These are phyloP conservation scores for Vidua chalybeata DNA, from an alignment of 2,113 vertebrate genomes.

Conservation along the genomic window DNA sequence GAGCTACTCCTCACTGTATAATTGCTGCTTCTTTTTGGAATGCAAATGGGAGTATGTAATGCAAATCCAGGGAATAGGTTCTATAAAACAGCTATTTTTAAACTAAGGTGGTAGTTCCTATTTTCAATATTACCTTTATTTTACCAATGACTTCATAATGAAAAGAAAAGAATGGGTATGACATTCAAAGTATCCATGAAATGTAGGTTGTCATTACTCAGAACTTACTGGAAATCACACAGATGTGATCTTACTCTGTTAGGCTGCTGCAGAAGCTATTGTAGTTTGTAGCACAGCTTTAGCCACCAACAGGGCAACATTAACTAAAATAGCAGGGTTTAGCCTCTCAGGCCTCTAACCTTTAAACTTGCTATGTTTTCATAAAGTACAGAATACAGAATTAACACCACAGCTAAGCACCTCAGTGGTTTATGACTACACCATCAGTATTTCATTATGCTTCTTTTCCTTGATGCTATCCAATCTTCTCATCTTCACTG, in stretches of 20 bases:
- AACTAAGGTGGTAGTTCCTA: not conserved
- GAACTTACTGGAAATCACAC: not conserved
- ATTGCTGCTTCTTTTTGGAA: not conserved
- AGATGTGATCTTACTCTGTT: not conserved
- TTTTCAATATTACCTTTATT: not conserved
- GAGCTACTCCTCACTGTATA: not conserved
- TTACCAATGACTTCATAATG: not conserved
- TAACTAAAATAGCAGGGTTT: slow-evolving; percentile 50
- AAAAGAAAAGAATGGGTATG: not conserved
- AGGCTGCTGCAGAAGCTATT: not conserved
- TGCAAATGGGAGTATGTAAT: not conserved
- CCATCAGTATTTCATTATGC: slow-evolving; percentile 64
- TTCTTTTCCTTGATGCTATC: slow-evolving; percentile 61
- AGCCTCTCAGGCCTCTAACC: slow-evolving; percentile 43
- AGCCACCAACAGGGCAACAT: not conserved
- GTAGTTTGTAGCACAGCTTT: not conserved
- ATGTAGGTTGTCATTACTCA: not conserved
- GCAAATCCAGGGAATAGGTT: not conserved
- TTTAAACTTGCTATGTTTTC: slow-evolving; percentile 57
- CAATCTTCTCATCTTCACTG: slow-evolving; percentile 59
- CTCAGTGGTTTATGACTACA: slow-evolving; percentile 58
- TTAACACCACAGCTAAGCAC: slow-evolving; percentile 38
- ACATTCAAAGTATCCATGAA: not conserved
- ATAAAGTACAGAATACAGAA: slow-evolving; percentile 52
- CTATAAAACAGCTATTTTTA: not conserved